Evolutionary conservation across 2,113 vertebrate species (phyloP).

Genomic region (Oncorhynchus kisutch): DNA sequence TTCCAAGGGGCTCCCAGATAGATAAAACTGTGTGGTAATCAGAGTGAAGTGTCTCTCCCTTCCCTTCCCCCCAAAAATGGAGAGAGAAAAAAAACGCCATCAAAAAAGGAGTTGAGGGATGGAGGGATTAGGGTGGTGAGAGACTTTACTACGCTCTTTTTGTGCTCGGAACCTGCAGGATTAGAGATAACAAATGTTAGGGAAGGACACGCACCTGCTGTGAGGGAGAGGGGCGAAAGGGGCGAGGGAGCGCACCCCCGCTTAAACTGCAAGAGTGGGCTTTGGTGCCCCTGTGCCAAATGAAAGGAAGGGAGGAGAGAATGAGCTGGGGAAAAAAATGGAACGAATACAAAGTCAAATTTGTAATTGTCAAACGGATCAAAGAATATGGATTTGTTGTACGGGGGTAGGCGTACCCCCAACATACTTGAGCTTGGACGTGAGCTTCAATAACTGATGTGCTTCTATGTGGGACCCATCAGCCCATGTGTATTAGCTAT

Average conservation of each 20-base stretch:
- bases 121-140: conserved; percentile 73
- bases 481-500: too few species aligned
- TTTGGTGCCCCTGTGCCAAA: conserved; percentile 60
- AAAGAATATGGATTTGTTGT: conserved; percentile 50
- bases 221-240: conserved; percentile 37
- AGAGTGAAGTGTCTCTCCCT: conserved; percentile 53
- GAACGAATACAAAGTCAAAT: conserved; percentile 56
- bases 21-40: conserved; percentile 67
- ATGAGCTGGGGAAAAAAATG: conserved; percentile 7
- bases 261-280: conserved; percentile 65
- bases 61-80: conserved; percentile 33
- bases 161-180: conserved; percentile 75
- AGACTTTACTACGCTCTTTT: conserved; percentile 76
- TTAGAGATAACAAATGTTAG: conserved; percentile 79
- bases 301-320: conserved; percentile 39
- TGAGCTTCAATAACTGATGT: not conserved
- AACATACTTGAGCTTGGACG: conserved; percentile 43
- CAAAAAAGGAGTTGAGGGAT: conserved; percentile 70
- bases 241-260: conserved; percentile 36
- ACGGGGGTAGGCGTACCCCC: conserved; percentile 37
- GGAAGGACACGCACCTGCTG: conserved; percentile 69
- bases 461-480: not conserved
- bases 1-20: conserved; percentile 58
- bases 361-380: conserved; percentile 66
- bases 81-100: conserved; percentile 40